phyloP scores from a whole-genome alignment of 2,797 vertebrate genomes.

The Naso thynnoides region DNA sequence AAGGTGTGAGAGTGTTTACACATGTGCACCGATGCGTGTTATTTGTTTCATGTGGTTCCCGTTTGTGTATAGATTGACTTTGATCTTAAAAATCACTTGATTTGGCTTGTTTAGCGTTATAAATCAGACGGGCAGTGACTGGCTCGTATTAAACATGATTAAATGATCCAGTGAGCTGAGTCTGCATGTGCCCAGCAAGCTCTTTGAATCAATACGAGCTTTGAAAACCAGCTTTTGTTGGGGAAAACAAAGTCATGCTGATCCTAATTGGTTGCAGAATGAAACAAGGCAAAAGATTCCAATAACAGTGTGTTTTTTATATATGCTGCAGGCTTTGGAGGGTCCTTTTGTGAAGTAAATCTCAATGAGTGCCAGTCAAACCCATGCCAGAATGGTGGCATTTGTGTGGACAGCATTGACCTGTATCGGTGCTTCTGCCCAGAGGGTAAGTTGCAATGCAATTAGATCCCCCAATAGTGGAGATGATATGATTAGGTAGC shows the following conservation, averaged over 20 bases:
- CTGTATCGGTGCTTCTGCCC: slow-evolving; percentile 84
- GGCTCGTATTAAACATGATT: slow-evolving; percentile 85
- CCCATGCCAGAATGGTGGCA: slow-evolving; percentile 83
- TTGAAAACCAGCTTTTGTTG: slow-evolving; percentile 81
- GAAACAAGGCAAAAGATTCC: slow-evolving; percentile 68
- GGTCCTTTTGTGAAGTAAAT: slow-evolving; percentile 84
- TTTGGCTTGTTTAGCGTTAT: slow-evolving; percentile 79
- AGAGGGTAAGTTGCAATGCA: slow-evolving; percentile 75
- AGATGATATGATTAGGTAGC: slow-evolving; percentile 29
- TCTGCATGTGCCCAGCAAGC: slow-evolving; percentile 71
- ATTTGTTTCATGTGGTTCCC: slow-evolving; percentile 60
- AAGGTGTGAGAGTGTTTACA: slow-evolving; percentile 5
- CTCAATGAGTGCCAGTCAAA: slow-evolving; percentile 83
- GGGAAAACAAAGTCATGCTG: slow-evolving; percentile 82
- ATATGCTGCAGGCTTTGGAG: slow-evolving; percentile 80
- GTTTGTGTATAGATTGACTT: slow-evolving; percentile 71
- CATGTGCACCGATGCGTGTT: slow-evolving; percentile 58
- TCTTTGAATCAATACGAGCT: slow-evolving; percentile 82
- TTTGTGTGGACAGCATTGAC: slow-evolving; percentile 77
- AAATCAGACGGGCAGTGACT: slow-evolving; percentile 80
- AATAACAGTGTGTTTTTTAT: slow-evolving; percentile 50
- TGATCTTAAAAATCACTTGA: slow-evolving; percentile 74
- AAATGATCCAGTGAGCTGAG: slow-evolving; percentile 84
- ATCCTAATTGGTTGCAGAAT: slow-evolving; percentile 82
- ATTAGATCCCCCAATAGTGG: slow-evolving; percentile 3